These are phyloP conservation scores for Podilymbus podiceps DNA, from an alignment of 2,113 vertebrate species.

Conservation along the genomic window DNA sequence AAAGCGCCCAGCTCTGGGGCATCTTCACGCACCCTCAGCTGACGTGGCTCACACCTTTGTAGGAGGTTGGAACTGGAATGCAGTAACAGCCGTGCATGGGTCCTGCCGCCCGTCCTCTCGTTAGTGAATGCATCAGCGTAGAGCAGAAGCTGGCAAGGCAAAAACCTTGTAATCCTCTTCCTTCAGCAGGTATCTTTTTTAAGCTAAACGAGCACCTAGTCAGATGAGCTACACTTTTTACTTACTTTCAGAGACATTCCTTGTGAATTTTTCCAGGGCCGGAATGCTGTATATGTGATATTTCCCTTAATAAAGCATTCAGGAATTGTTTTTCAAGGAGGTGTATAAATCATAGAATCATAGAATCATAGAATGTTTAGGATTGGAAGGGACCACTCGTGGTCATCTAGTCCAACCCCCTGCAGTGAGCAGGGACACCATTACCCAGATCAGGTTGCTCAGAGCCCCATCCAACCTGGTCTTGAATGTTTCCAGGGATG, in stretches of 20 bases:
- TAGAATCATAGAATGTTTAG: too few species aligned
- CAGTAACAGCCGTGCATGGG: not conserved
- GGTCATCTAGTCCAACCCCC: too few species aligned
- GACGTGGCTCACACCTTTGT: fast-evolving
- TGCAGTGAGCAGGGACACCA: too few species aligned
- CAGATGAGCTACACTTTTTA: not conserved
- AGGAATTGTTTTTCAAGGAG: not conserved
- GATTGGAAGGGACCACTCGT: too few species aligned
- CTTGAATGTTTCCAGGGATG: too few species aligned
- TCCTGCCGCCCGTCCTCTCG: not conserved
- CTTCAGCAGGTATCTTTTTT: not conserved
- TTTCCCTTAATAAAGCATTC: not conserved
- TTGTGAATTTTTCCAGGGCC: not conserved
- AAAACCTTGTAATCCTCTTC: not conserved
- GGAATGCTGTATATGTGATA: not conserved
- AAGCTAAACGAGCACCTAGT: not conserved
- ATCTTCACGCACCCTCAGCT: not conserved
- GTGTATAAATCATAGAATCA: too few species aligned
- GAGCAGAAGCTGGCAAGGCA: not conserved
- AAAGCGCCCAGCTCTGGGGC: not conserved
- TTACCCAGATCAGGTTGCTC: too few species aligned
- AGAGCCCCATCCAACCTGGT: too few species aligned
- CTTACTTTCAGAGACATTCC: not conserved
- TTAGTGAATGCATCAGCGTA: not conserved
- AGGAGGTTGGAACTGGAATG: not conserved